A percentile compares a stretch with the other conserved stretches of the same genome.
Evolutionary conservation across 53 echinoderm and acorn worm genomes (phyloP).

Genomic region (Luidia sarsii): DNA sequence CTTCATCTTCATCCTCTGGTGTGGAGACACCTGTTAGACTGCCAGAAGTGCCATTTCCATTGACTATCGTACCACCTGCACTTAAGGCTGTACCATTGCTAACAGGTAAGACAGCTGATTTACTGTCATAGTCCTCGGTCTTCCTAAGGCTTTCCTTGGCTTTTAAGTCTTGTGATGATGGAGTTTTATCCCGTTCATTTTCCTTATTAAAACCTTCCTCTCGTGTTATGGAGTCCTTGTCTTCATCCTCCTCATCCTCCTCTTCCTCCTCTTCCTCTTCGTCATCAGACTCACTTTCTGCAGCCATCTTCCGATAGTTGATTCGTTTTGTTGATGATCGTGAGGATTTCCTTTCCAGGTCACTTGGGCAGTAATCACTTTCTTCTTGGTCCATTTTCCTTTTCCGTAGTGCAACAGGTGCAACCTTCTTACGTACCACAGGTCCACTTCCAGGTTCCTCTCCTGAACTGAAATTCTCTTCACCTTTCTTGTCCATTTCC

Average conservation of each 20-base stretch:
- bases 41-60: constrained; percentile 19
- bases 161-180: background rate
- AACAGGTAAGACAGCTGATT: constrained; percentile 18
- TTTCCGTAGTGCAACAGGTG: constrained; percentile 23
- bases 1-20: constrained; percentile 80
- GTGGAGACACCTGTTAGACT: background rate
- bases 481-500: constrained; percentile 4
- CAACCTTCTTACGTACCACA: constrained; percentile 9
- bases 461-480: constrained; percentile 6
- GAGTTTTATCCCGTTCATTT: constrained; percentile 24
- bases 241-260: constrained; percentile 15
- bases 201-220: constrained; percentile 33
- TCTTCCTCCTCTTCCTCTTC: constrained; percentile 48
- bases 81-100: constrained; percentile 17
- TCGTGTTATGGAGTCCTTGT: constrained; percentile 10
- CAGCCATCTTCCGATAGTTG: constrained; percentile 78
- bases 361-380: constrained; percentile 52
- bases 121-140: constrained; percentile 6
- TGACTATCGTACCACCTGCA: constrained; percentile 4
- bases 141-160: constrained; percentile 19
- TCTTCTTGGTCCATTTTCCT: constrained; percentile 33
- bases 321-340: constrained; percentile 58
- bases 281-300: constrained; percentile 61
- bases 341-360: constrained; percentile 35
- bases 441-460: constrained; percentile 49